Base-by-base conservation (phyloP, 2,797 vertebrate species). In the Poeciliopsis infans region DNA sequence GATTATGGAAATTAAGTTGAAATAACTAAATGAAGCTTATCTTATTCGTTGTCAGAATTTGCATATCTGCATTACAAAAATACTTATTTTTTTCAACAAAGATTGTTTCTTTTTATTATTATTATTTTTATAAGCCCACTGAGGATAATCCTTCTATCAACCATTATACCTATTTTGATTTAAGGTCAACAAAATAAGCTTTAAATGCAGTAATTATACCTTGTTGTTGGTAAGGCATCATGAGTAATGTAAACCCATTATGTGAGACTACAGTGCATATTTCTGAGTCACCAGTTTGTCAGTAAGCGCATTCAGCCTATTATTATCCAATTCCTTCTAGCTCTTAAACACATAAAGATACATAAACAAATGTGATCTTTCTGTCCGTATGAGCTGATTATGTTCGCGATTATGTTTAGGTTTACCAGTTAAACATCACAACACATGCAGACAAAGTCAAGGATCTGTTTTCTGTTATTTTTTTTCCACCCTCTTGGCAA, bases 381-480 rank as follows among this genome's bases (percentile, higher is more conserved):
- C 36, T 41, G 18, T n/a, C 36, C 23, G 46, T 47, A 47, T 47
- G 46, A 47, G 46, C 15, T 47, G 31, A 31, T 31, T 31, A 31
- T 31, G 31, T 31, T 64, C 36, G 45, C 74, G 59, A 6, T 59
- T 68, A 33, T 78, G 28, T 88, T 81, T 79, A 81, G 51, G 66
- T 83, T 79, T 77, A 71, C 41, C 43, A 53, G 61, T 77, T 76
- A 79, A 59, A 31, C 86, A 80, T 88, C 73, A 12, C 53, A 78
- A 85, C 82, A 77, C 51, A 72, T 43, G 61, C 7, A 0, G 73
- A 57, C 73, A 28, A 46, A 78, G 47, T 49, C 61, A 75, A 11
- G 25, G 83, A 84, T 83, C 72, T 4, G 0, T 79, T 90, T 77
- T 55, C 53, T 81, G 83, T 91, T 81, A 28, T 59, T 31, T 31